These are phyloP conservation scores for Plebejus melissa DNA, from an alignment of 2,888 invertebrate species.

Conservation along the genomic window DNA sequence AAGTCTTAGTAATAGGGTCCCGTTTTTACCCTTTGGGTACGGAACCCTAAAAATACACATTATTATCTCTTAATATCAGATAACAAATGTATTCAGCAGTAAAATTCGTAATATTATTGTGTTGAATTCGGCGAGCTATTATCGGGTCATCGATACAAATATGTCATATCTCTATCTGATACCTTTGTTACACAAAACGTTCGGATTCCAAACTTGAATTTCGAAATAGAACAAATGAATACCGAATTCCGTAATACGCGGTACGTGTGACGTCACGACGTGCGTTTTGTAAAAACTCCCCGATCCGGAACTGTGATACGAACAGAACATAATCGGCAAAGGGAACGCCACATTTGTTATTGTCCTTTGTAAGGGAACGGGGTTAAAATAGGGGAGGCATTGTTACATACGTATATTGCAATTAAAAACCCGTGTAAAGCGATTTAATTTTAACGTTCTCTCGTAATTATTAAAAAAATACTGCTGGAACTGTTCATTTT, in stretches of 20 bases:
- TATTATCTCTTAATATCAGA: neutral
- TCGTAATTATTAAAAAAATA: neutral
- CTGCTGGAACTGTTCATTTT: neutral
- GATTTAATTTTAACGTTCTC: neutral
- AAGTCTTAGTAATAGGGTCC: too few species aligned
- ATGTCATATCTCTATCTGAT: slow-evolving; percentile 9
- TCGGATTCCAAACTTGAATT: slow-evolving; percentile 37
- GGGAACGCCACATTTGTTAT: slow-evolving; percentile 53
- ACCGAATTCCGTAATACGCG: slow-evolving; percentile 39
- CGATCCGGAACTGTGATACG: slow-evolving; percentile 42
- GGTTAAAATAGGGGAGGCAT: slow-evolving; percentile 49
- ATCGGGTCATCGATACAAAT: neutral
- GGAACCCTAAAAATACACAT: neutral
- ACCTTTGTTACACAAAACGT: slow-evolving; percentile 27
- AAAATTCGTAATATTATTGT: neutral
- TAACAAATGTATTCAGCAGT: neutral
- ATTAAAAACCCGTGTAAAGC: slow-evolving; percentile 5
- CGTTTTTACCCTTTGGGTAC: too few species aligned
- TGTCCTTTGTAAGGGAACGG: slow-evolving; percentile 55
- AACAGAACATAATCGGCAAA: slow-evolving; percentile 44
- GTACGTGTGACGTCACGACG: slow-evolving; percentile 36
- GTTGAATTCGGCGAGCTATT: neutral
- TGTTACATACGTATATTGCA: slow-evolving; percentile 28
- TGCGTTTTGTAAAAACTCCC: slow-evolving; percentile 39
- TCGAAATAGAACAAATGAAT: slow-evolving; percentile 38